Percentiles rank a stretch among this genome's conserved stretches.
phyloP scores from a whole-genome alignment of 2,113 vertebrate species.

The Vicugna pacos region DNA sequence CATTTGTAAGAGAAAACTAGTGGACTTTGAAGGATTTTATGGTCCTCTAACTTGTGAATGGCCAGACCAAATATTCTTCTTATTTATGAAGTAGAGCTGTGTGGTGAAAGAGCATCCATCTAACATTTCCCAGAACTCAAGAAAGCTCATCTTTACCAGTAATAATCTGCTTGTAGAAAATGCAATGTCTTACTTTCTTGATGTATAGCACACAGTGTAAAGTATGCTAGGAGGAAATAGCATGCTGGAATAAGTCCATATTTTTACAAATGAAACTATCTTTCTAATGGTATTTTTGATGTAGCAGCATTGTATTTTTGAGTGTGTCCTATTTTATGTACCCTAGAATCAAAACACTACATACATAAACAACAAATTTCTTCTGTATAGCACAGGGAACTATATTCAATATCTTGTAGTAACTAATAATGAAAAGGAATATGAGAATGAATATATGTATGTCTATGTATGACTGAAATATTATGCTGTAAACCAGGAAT shows the following conservation, averaged over 20 bases:
- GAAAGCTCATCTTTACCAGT: constrained; percentile 42
- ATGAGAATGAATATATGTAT: no score
- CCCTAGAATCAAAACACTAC: constrained; percentile 22
- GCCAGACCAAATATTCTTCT: constrained; percentile 45
- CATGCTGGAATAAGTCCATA: neutral
- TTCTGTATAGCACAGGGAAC: no score
- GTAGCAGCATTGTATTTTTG: neutral
- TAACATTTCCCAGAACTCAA: constrained; percentile 46
- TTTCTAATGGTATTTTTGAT: constrained; percentile 36
- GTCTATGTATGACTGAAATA: no score
- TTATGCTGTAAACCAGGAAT: no score
- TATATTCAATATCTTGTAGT: no score
- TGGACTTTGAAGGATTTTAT: neutral
- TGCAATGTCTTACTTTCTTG: constrained; percentile 1
- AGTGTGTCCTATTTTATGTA: neutral
- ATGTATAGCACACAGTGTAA: neutral
- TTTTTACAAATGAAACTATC: constrained; percentile 41
- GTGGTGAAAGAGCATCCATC: neutral
- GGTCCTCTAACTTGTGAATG: constrained; percentile 44
- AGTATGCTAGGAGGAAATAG: neutral
- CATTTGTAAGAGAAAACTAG: constrained; percentile 42
- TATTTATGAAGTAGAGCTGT: constrained; percentile 36
- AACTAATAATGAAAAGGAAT: no score
- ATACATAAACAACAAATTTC: no score
- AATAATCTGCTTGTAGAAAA: constrained; percentile 40